Base-by-base conservation (phyloP, 2,888 invertebrate species). In the Mimachlamys varia region DNA sequence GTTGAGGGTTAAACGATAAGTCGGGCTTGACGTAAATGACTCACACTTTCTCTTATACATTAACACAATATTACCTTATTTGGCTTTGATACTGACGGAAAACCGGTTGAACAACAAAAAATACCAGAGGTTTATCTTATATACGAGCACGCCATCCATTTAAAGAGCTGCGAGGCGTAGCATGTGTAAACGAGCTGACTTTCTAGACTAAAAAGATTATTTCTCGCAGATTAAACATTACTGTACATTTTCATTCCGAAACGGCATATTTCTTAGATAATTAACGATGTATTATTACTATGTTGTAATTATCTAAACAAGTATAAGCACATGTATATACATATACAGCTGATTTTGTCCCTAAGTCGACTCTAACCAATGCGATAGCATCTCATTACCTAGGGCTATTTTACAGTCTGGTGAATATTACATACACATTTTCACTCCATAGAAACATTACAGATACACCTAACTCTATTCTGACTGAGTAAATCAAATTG, bases 81-180 rank as follows among this genome's bases (percentile, higher is more conserved):
- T 33, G 76, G 76, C 27, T 12, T 27, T 27, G 33, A 27, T 76
- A 33, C 22, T 33, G 76, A 62, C 10, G 62, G 62, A 76, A 76
- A 76, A 76, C 76, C 33, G 76, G 76, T 33, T 76, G 33, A 76
- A 76, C 76, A 33, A 76, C 27, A 76, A 76, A 53, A 53, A 53
- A 27, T 76, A 76, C 15, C 12, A 76, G 27, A 76, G 7, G 44
- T 44, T 5, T 44, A 44, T 44, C 44, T 44, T 44, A 44, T 44
- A 44, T 44, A 7, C 44, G 44, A 44, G 7, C 44, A 44, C 22
- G 19, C 22, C 58, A 58, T 22, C 76, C 1, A 27, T 76, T 53
- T 76, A 76, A 33, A 76, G 17, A 76, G 27, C 27, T 33, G 76
- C 15, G 76, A 76, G 10, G 76, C 76, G 76, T 76, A 76, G 22